These are phyloP conservation scores for Tenthredo distinguenda DNA, from an alignment of 2,888 invertebrate genomes.

Conservation along the genomic window DNA sequence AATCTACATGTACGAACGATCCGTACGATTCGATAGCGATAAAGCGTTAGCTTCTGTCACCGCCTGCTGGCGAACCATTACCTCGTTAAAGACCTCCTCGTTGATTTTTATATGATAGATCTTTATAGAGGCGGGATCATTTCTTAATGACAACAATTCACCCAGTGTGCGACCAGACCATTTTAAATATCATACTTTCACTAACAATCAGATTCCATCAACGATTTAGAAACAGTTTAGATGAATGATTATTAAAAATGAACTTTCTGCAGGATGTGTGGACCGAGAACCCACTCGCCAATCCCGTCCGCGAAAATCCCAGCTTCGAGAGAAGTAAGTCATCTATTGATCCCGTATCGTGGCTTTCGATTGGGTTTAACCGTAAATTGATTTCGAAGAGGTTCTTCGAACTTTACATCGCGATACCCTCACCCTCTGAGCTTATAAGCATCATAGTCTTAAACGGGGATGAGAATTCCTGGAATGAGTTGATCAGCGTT, in stretches of 20 bases:
- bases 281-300: neutral
- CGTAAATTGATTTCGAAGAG: no score
- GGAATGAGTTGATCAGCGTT: neutral
- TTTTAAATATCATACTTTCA: constrained; percentile 26
- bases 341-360: neutral
- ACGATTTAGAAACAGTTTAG: neutral
- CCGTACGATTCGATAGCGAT: neutral
- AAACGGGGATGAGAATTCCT: neutral
- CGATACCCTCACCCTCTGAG: neutral
- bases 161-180: neutral
- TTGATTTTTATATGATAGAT: constrained; percentile 3
- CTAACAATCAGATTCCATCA: constrained; percentile 25
- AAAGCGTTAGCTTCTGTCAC: constrained; percentile 47
- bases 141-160: neutral
- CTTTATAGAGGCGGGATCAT: constrained; percentile 6
- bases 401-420: neutral
- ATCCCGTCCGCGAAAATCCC: neutral
- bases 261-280: neutral
- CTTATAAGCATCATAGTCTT: neutral
- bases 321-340: neutral
- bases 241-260: neutral
- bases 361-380: no score
- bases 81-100: constrained; percentile 45
- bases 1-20: constrained; percentile 11
- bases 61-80: constrained; percentile 44